A percentile compares a stretch with the other conserved stretches of the same genome.
These are phyloP conservation scores for Danaus plexippus DNA, from an alignment of 1,140 invertebrate species.

Conservation along the genomic window DNA sequence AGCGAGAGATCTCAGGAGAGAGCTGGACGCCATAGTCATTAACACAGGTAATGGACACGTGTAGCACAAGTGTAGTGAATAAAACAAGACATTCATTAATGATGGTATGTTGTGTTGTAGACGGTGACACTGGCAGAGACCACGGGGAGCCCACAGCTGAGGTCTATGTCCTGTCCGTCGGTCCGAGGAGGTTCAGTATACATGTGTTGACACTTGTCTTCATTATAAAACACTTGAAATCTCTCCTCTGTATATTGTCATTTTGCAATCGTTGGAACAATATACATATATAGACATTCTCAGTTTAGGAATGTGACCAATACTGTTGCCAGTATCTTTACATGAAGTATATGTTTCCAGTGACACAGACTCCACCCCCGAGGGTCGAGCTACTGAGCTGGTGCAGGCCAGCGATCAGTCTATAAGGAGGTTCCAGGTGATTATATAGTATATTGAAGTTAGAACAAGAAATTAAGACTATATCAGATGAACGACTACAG, in stretches of 20 bases:
- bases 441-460: not conserved
- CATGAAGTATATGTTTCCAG: conserved; percentile 19
- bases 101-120: conserved; percentile 26
- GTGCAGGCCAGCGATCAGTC: conserved; percentile 38
- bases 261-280: too few relatives aligned
- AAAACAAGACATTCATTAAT: not conserved
- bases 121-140: conserved; percentile 41
- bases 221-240: not conserved
- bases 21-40: conserved; percentile 56
- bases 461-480: too few relatives aligned
- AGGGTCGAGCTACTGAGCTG: conserved; percentile 33
- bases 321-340: too few relatives aligned
- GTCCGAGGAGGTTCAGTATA: conserved; percentile 38
- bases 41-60: conserved; percentile 34
- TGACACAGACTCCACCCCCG: conserved; percentile 32
- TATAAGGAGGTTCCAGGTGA: conserved; percentile 50
- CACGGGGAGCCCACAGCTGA: conserved; percentile 44
- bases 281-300: too few relatives aligned
- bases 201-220: not conserved
- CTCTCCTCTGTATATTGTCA: too few relatives aligned
- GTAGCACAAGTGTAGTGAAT: not conserved
- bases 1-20: conserved; percentile 46
- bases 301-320: too few relatives aligned
- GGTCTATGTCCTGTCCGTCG: conserved; percentile 55
- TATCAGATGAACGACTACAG: too few relatives aligned